These are phyloP conservation scores for Drosophila arizonae DNA, from an alignment of 1,140 invertebrate species.

Conservation along the genomic window DNA sequence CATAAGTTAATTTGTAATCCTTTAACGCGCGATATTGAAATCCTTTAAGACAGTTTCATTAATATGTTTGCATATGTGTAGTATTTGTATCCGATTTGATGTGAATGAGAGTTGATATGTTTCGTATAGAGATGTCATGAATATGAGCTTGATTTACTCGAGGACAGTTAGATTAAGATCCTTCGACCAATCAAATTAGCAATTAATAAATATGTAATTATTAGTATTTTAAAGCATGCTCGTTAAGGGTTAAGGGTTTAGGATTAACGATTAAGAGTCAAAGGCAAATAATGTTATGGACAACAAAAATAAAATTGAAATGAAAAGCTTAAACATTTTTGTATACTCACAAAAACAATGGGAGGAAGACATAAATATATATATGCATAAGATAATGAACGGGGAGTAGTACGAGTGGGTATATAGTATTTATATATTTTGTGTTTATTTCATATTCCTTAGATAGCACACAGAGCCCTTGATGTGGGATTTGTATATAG, in stretches of 20 bases:
- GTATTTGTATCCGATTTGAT: slow-evolving; percentile 24
- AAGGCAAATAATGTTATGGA: neutral
- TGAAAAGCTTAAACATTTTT: slow-evolving; percentile 68
- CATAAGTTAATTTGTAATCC: slow-evolving; percentile 24
- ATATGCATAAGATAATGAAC: slow-evolving; percentile 70
- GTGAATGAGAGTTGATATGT: neutral
- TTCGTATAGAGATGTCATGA: slow-evolving; percentile 4
- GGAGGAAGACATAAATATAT: slow-evolving; percentile 75
- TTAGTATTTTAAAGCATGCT: slow-evolving; percentile 10
- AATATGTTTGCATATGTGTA: neutral
- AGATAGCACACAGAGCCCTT: slow-evolving; percentile 30
- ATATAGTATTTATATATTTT: slow-evolving; percentile 54
- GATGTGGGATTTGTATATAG: slow-evolving; percentile 7
- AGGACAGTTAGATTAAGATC: neutral
- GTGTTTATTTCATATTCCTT: slow-evolving; percentile 26
- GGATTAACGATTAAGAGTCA: no score
- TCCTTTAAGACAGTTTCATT: slow-evolving; percentile 55
- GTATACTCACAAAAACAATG: slow-evolving; percentile 80
- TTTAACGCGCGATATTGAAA: slow-evolving; percentile 11
- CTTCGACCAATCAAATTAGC: slow-evolving; percentile 1
- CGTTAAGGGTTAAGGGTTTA: neutral
- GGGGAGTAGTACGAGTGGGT: slow-evolving; percentile 64
- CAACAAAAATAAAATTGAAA: slow-evolving; percentile 23
- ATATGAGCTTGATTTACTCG: neutral
- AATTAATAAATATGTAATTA: neutral